These are phyloP conservation scores for Puntigrus tetrazona DNA, from an alignment of 2,113 vertebrate species.

Conservation along the genomic window DNA sequence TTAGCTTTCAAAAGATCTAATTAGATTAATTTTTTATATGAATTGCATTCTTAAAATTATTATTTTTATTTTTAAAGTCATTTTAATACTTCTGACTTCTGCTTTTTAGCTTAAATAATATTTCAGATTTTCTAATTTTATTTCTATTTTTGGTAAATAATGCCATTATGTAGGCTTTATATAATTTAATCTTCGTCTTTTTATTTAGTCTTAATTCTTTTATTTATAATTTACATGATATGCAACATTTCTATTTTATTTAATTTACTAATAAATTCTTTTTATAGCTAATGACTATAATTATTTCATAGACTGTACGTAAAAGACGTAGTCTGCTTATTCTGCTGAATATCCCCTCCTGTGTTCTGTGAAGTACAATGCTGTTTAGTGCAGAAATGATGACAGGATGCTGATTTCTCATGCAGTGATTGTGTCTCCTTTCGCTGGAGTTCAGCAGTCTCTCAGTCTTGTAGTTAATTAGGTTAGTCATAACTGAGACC, in stretches of 20 bases:
- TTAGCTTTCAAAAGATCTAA: no score
- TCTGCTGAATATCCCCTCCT: not conserved
- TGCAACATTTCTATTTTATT: no score
- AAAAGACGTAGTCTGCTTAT: not conserved
- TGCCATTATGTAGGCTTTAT: not conserved
- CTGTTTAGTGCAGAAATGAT: not conserved
- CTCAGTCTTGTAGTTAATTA: slow-evolving; percentile 44
- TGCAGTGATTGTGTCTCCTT: slow-evolving; percentile 13
- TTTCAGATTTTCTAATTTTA: no score
- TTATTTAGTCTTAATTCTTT: not conserved
- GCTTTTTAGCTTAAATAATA: not conserved
- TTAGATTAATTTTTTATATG: no score
- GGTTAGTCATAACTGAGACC: slow-evolving; percentile 37
- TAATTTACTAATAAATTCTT: not conserved
- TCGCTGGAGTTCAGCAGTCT: slow-evolving; percentile 11
- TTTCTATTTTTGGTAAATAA: not conserved
- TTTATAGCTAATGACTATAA: not conserved
- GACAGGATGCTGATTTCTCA: not conserved
- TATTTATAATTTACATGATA: not conserved
- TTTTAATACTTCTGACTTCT: no score
- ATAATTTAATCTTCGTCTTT: no score
- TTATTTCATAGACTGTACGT: not conserved
- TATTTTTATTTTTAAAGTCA: no score
- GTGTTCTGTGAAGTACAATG: not conserved
- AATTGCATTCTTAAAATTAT: no score